A percentile compares a stretch with the other conserved stretches of the same genome.
These are phyloP conservation scores for Allolobophora icterica DNA, from an alignment of 2,888 invertebrate species.

Conservation along the genomic window DNA sequence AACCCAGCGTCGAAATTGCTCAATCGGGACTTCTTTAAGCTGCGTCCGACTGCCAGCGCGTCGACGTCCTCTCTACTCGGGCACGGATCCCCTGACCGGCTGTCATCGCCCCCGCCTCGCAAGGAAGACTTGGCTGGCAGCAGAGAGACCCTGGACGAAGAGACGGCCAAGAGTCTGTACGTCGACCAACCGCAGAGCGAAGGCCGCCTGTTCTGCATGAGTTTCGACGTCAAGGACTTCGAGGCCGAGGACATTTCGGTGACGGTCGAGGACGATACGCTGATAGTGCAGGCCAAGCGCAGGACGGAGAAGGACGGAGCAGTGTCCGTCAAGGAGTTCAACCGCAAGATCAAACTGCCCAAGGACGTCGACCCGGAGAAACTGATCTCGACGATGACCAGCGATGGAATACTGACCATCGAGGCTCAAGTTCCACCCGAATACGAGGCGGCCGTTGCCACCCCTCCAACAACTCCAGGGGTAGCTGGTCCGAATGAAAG, in stretches of 20 bases:
- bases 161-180: background rate
- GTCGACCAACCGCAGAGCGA: conserved; percentile 34
- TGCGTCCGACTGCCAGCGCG: conserved; percentile 4
- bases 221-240: conserved; percentile 48
- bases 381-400: conserved; percentile 43
- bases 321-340: conserved; percentile 40
- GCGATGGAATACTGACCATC: conserved; percentile 45
- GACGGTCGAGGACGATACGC: conserved; percentile 42
- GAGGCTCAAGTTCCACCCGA: conserved; percentile 42
- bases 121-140: conserved; percentile 34
- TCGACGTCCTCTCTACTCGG: background rate
- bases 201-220: conserved; percentile 45
- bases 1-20: conserved; percentile 18
- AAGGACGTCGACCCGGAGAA: conserved; percentile 43
- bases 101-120: conserved; percentile 30
- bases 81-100: background rate
- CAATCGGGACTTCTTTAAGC: conserved; percentile 34
- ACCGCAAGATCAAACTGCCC: conserved; percentile 43
- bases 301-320: conserved; percentile 37
- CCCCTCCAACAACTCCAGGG: background rate
- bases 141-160: conserved; percentile 37
- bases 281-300: conserved; percentile 42
- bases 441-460: conserved; percentile 27
- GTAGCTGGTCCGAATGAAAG: background rate
- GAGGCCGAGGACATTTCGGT: conserved; percentile 43